phyloP scores from a whole-genome alignment of 2,888 invertebrate genomes.

The Nasonia oneida region DNA sequence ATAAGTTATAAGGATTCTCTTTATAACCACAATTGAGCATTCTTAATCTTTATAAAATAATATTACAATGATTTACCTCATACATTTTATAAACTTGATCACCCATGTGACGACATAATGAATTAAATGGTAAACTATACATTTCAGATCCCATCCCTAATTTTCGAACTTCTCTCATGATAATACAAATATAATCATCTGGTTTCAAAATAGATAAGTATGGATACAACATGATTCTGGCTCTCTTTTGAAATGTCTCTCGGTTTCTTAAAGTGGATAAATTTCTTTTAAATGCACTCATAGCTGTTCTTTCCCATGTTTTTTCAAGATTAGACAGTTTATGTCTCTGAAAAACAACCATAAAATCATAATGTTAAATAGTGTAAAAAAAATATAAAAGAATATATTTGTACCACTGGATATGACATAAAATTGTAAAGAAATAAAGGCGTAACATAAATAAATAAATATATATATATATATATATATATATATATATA shows the following conservation, averaged over 20 bases:
- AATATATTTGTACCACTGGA: conserved; percentile 14
- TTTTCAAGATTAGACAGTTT: conserved; percentile 83
- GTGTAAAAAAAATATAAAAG: conserved; percentile 45
- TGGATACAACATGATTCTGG: conserved; percentile 85
- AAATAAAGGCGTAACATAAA: too few relatives aligned
- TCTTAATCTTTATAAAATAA: neutral
- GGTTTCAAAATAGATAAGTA: conserved; percentile 85
- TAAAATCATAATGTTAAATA: neutral
- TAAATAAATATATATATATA: too few relatives aligned
- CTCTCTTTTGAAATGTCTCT: conserved; percentile 75
- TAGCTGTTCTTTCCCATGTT: conserved; percentile 84
- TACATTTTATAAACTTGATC: conserved; percentile 72
- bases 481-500: too few relatives aligned
- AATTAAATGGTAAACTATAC: conserved; percentile 86
- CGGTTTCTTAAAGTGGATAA: conserved; percentile 83
- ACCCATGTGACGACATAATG: conserved; percentile 86
- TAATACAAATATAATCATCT: conserved; percentile 82
- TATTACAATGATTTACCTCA: conserved; percentile 65
- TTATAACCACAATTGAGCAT: too few relatives aligned
- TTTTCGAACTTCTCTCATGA: conserved; percentile 86
- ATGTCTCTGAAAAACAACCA: conserved; percentile 80
- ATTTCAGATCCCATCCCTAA: conserved; percentile 89
- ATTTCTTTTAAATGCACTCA: conserved; percentile 85
- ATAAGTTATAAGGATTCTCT: neutral
- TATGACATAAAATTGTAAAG: neutral